Base-by-base conservation (phyloP, 2,113 vertebrate species). In the Sula dactylatra region DNA sequence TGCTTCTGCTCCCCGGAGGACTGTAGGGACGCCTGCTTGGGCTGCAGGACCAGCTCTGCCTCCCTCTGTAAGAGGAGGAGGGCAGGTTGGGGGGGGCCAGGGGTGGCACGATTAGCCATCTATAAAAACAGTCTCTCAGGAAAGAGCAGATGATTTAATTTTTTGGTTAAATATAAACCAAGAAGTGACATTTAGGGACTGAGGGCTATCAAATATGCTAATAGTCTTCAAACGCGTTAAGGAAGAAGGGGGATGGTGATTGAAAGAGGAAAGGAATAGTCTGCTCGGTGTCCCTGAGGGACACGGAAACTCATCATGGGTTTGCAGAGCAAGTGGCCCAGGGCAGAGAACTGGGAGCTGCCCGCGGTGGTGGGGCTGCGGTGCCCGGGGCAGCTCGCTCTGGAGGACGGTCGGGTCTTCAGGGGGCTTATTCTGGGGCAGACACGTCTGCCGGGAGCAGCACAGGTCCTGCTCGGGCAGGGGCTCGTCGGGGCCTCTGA, bases 371-470 rank as follows among this genome's bases (percentile, higher is more conserved):
- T 32, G 50, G 64, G 70, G 38, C 9, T 11, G n/a, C 19, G 21
- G 18, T 22, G 12, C 31, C 25, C 14, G 44, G 61, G 55, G 29
- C 70, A 42, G 44, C 50, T 42, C 13, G 0, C 40, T 31, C 14
- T 0, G 5, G 7, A 10, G 9, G 2, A 2, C 66, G 32, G 18
- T 5, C 25, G 1, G 10, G 25, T 8, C 12, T 16, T 21, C 22
- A 5, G 18, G 71, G 44, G 45, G 21, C 27, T 32, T 42, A 70
- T 47, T 18, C 32, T 65, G 34, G 20, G n/a, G 19, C 29, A 61
- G 31, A 7, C 10, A 19, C 21, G 18, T 76, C 40, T 77, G 45
- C 50, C 73, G 27, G 31, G 10, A 55, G 15, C 1, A 2, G 36
- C 88, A n/a, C 29, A 5, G 61, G 64, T 7, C 54, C 31, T 21